Evolutionary conservation across 2,113 vertebrate genomes (phyloP).

Genomic region (Capricornis sumatraensis): DNA sequence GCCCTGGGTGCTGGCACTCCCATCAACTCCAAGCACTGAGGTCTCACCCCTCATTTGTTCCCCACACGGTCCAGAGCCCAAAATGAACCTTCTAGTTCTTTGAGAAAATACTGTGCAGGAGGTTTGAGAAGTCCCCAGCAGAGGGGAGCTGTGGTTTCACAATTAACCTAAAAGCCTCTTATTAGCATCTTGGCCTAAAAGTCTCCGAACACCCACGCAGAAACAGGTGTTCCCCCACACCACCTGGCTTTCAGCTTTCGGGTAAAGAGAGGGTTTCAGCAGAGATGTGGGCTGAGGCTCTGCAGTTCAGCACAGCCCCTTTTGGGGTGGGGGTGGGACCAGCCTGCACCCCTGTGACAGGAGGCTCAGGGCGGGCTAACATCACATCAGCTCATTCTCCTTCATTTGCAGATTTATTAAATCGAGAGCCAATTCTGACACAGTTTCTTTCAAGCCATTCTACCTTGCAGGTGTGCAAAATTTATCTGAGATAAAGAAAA

Average conservation of each 20-base stretch:
- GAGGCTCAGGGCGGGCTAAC: not conserved
- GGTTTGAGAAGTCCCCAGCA: not conserved
- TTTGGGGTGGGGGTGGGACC: not conserved
- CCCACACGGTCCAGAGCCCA: not conserved
- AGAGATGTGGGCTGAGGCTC: not conserved
- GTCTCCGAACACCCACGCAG: constrained; percentile 34
- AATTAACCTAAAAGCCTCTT: constrained; percentile 55
- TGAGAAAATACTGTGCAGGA: not conserved
- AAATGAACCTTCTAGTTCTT: constrained; percentile 22
- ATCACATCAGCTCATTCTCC: constrained; percentile 41
- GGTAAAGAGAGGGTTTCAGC: constrained; percentile 2
- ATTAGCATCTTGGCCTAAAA: constrained; percentile 55
- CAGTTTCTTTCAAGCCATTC: constrained; percentile 77
- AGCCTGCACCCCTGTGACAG: not conserved
- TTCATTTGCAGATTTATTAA: constrained; percentile 79
- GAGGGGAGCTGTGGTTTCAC: not conserved
- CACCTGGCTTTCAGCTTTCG: not conserved
- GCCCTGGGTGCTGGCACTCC: not conserved
- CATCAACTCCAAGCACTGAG: not conserved
- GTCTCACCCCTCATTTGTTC: not conserved
- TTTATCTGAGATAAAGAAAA: constrained; percentile 82
- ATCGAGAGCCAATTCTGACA: constrained; percentile 74
- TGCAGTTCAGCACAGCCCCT: not conserved
- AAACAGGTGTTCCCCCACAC: not conserved
- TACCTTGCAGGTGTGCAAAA: constrained; percentile 80